These are phyloP conservation scores for Celastrina argiolus DNA, from an alignment of 2,888 invertebrate genomes.

Conservation along the genomic window DNA sequence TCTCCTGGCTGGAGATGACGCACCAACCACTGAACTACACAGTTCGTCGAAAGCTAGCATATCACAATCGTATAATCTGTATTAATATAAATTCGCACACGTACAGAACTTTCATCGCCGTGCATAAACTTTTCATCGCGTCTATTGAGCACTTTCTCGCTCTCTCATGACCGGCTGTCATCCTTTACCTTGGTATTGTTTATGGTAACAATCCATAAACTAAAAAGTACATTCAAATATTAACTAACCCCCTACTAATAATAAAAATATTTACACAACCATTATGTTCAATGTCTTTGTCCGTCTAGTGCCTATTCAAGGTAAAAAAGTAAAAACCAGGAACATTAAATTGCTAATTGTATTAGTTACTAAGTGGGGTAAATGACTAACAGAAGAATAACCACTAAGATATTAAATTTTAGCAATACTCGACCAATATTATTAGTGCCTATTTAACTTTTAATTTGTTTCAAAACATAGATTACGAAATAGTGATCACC, in stretches of 20 bases:
- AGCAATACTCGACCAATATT: neutral
- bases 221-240: no score
- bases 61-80: neutral
- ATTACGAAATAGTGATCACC: conserved; percentile 4
- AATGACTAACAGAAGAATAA: neutral
- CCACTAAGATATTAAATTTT: neutral
- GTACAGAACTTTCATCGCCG: conserved; percentile 17
- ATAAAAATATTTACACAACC: no score
- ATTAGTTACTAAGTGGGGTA: no score
- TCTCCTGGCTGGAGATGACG: no score
- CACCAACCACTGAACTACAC: neutral
- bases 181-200: neutral
- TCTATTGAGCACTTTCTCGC: conserved; percentile 14
- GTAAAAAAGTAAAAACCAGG: no score
- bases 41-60: neutral
- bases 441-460: neutral
- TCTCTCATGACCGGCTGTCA: conserved; percentile 4
- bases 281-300: no score
- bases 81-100: conserved; percentile 14
- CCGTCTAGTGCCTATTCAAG: no score
- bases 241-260: no score
- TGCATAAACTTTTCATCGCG: conserved; percentile 17
- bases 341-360: no score
- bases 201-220: no score
- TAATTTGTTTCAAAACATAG: neutral